These are phyloP conservation scores for Andrena flavipes DNA, from an alignment of 2,888 invertebrate genomes.

Conservation along the genomic window DNA sequence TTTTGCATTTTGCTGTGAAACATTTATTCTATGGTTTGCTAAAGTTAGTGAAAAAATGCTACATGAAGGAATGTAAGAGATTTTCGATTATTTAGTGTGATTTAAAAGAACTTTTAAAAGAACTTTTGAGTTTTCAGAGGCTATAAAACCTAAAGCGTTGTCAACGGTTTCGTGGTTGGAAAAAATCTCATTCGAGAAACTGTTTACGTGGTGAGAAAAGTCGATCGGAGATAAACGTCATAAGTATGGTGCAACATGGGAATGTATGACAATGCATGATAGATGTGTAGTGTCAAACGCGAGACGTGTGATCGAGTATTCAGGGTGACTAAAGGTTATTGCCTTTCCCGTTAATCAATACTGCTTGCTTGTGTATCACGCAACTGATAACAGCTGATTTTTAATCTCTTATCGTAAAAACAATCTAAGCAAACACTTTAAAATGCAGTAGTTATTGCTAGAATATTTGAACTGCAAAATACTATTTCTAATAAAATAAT, in stretches of 20 bases:
- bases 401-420: background rate
- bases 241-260: background rate
- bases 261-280: constrained; percentile 4
- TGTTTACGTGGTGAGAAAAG: background rate
- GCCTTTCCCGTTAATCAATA: constrained; percentile 10
- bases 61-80: too few relatives aligned
- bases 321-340: background rate
- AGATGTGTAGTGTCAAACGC: constrained; percentile 5
- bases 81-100: too few relatives aligned
- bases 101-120: background rate
- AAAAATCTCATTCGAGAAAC: background rate
- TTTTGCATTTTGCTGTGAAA: too few relatives aligned
- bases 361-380: background rate
- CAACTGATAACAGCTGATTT: background rate
- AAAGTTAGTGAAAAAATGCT: too few relatives aligned
- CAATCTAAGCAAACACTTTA: background rate
- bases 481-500: too few relatives aligned
- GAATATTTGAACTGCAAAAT: too few relatives aligned
- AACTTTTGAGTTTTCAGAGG: too few relatives aligned
- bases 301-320: constrained; percentile 2
- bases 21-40: too few relatives aligned
- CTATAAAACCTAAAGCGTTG: too few relatives aligned
- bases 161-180: background rate
- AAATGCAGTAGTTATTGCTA: too few relatives aligned
- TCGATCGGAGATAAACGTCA: background rate